phyloP scores from a whole-genome alignment of 2,797 vertebrate genomes.

The Eulemur coronatus region DNA sequence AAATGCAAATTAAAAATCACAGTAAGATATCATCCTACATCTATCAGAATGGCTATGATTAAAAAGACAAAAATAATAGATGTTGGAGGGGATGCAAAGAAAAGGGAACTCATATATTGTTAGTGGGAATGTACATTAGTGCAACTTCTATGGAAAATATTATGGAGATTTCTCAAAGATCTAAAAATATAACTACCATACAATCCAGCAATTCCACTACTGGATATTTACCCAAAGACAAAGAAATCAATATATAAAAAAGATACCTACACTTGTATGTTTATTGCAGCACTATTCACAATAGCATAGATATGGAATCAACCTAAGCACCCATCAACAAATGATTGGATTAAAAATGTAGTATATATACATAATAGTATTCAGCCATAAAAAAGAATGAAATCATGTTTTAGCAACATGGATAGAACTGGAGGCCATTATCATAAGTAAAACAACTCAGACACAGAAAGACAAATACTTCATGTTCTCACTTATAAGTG shows the following conservation, averaged over 20 bases:
- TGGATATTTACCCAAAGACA: background rate
- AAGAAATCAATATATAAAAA: background rate
- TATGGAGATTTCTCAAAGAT: background rate
- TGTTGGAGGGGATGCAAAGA: background rate
- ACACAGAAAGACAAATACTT: background rate
- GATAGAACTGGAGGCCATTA: background rate
- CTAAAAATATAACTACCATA: background rate
- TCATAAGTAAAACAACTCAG: background rate
- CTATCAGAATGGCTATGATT: background rate
- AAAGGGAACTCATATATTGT: background rate
- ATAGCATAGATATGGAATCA: background rate
- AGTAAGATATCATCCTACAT: background rate
- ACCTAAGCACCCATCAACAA: background rate
- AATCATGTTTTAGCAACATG: background rate
- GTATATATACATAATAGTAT: background rate
- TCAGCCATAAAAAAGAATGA: background rate
- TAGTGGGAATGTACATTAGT: background rate
- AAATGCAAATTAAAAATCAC: background rate
- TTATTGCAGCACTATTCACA: background rate
- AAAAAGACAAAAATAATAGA: background rate
- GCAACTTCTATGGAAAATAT: background rate
- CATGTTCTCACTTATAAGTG: background rate
- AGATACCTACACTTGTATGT: background rate
- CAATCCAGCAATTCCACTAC: background rate
- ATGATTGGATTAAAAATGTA: background rate